These are phyloP conservation scores for human (Homo sapiens) DNA, from an alignment of 2,113 vertebrate species.

Conservation along the genomic window DNA sequence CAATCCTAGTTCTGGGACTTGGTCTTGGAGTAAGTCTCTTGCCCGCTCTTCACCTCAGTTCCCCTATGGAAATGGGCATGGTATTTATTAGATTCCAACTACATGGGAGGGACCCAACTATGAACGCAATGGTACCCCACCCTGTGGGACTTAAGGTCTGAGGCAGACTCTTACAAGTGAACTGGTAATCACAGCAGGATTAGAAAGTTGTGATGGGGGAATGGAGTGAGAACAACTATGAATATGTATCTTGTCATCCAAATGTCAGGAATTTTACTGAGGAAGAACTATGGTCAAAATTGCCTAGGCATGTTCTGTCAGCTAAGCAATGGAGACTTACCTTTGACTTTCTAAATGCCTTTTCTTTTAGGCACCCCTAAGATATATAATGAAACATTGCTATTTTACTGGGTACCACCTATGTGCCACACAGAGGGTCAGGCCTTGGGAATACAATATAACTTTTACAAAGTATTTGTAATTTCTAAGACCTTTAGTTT, in stretches of 20 bases:
- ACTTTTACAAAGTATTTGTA: background rate
- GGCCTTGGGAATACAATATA: background rate
- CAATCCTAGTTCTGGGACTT: background rate
- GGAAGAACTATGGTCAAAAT: background rate
- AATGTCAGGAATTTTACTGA: background rate
- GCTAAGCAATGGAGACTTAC: background rate
- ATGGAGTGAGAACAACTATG: background rate
- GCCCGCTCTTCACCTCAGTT: background rate
- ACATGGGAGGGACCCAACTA: too few relatives aligned
- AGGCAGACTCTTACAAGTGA: background rate
- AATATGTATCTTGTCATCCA: background rate
- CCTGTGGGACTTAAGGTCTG: background rate
- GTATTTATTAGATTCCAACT: background rate
- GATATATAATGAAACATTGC: background rate
- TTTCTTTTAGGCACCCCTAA: background rate
- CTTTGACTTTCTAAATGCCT: background rate
- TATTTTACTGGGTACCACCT: background rate
- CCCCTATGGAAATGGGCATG: background rate
- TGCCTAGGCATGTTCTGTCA: background rate
- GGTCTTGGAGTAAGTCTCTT: background rate
- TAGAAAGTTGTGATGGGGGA: background rate
- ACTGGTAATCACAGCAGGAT: background rate
- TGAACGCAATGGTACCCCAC: background rate
- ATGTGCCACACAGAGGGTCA: background rate
- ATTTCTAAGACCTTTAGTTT: constrained; percentile 10